Percentiles rank a stretch among this genome's conserved stretches.
phyloP scores from a whole-genome alignment of 2,113 vertebrate genomes.

The Typhlomys cinereus region DNA sequence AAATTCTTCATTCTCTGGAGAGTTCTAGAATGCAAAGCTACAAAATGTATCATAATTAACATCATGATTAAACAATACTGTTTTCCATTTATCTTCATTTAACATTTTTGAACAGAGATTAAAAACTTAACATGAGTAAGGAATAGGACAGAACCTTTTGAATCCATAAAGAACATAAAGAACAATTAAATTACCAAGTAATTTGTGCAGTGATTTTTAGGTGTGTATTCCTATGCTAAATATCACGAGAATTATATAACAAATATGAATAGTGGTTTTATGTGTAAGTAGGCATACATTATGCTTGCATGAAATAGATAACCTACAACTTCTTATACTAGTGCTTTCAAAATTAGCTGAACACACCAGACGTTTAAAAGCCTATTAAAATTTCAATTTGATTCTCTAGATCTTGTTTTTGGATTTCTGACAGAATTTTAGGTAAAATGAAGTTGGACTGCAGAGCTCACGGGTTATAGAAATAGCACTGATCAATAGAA shows the following conservation, averaged over 20 bases:
- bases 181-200: slow-evolving; percentile 6
- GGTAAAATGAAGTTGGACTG: neutral
- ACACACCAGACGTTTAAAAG: neutral
- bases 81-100: slow-evolving; percentile 14
- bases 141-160: neutral
- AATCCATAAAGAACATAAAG: neutral
- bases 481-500: neutral
- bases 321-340: neutral
- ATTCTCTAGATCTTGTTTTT: neutral
- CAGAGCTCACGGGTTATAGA: neutral
- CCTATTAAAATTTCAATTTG: neutral
- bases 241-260: neutral
- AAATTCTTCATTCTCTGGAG: neutral
- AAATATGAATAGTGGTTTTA: neutral
- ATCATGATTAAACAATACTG: neutral
- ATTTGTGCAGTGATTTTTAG: neutral
- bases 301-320: neutral
- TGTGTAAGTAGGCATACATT: neutral
- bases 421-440: neutral
- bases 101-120: neutral
- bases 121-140: neutral
- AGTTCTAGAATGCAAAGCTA: neutral
- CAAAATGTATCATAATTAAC: neutral
- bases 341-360: neutral
- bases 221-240: neutral